Evolutionary conservation across 2,888 invertebrate species (phyloP), one percentile per base, ranked within the genome.

Genomic region (Chymomyza fuscimana): DNA sequence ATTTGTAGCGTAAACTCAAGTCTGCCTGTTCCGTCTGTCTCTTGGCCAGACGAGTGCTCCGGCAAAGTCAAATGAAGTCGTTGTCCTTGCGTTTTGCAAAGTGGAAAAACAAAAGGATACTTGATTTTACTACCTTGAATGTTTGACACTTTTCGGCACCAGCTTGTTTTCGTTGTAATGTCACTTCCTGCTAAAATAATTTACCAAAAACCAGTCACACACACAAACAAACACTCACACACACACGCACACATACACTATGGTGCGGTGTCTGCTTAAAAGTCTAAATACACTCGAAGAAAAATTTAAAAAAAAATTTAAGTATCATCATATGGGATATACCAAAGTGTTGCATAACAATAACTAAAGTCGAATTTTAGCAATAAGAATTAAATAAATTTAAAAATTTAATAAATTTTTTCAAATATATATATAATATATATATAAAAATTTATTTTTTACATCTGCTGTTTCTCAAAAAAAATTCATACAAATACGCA

Each of bases 51-150:
- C 15, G 58, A 19, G 58, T 19, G 52, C 52, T 54, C 51, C 32
- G 12, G 40, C 40, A 54, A 19, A 19, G 58, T 29, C 36, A 29
- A 60, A 60, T 60, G 60, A 60, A 60, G 66, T 66, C 51, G 51
- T 52, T 60, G 25, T 25, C n/a, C 56, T 63, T 61, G 51, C 67
- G 68, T 66, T 32, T 32, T 59, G 59, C 62, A 74, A 78, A 73
- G 76, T 73, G 81, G 72, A 79, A 82, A 78, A 81, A 89, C 84
- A 88, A 89, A 90, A 86, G 89, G 87, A 89, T 89, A 90, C 89
- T 90, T 90, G 90, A 90, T 90, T 90, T 90, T 88, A 90, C 90
- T 90, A 90, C 88, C 90, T 90, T 88, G 87, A 90, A 90, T 90
- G 90, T 89, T 90, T 90, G 90, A 90, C 90, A 90, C 90, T 90